phyloP scores from a whole-genome alignment of 1,140 invertebrate genomes.

The Apis florea region DNA sequence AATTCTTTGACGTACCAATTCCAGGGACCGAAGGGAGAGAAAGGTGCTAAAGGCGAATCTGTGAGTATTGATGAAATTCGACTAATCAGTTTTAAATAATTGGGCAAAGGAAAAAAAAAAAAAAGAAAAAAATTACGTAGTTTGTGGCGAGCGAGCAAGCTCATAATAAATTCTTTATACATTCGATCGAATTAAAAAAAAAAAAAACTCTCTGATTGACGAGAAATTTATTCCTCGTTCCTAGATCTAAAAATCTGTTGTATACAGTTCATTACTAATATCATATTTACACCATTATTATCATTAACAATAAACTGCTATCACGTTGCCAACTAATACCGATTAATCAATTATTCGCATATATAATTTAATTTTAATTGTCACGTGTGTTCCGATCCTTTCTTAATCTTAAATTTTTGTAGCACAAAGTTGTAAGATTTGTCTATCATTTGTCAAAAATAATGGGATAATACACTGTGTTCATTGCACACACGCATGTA shows the following conservation, averaged over 20 bases:
- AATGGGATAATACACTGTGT: background rate
- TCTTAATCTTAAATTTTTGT: background rate
- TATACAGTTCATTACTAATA: background rate
- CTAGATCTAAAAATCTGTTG: background rate
- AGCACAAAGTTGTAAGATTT: background rate
- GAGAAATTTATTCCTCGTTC: background rate
- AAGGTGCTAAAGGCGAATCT: constrained; percentile 92
- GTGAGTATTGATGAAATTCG: constrained; percentile 84
- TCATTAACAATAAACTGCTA: background rate
- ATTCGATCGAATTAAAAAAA: too few species aligned
- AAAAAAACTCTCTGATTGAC: background rate
- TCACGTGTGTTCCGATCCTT: background rate
- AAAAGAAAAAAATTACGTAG: background rate
- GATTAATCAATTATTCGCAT: background rate
- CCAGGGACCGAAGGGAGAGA: constrained; percentile 92
- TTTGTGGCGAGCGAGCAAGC: background rate
- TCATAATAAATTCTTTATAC: background rate
- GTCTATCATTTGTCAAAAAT: background rate
- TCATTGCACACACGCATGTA: constrained; percentile 12
- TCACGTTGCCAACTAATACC: background rate
- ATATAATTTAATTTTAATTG: background rate
- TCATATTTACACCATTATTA: background rate
- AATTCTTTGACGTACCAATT: constrained; percentile 75
- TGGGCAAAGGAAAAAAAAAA: constrained; percentile 1
- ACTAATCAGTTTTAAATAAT: constrained; percentile 57